These are phyloP conservation scores for Tenualosa thibaudeaui DNA, from an alignment of 2,797 vertebrate species.

Conservation along the genomic window DNA sequence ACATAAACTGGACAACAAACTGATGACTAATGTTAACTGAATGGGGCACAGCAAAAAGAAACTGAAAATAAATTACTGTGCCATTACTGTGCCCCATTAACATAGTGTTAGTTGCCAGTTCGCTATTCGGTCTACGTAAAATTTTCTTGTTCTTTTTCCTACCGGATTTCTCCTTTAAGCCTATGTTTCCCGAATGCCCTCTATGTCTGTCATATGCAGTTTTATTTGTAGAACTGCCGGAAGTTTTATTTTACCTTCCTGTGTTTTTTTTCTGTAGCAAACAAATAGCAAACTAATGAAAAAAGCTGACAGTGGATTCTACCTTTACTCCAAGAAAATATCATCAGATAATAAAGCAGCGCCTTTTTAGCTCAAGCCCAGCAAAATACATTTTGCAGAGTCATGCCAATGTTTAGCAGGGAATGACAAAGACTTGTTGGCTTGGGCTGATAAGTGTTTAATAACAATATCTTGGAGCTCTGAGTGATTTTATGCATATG, in stretches of 20 bases:
- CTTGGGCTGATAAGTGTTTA: slow-evolving; percentile 2
- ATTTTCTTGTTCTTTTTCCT: no score
- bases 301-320: neutral
- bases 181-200: no score
- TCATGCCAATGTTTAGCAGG: neutral
- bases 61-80: no score
- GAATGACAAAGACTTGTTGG: neutral
- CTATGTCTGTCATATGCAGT: no score
- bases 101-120: no score
- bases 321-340: neutral
- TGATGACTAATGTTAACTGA: no score
- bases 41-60: no score
- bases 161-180: no score
- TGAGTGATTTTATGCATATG: slow-evolving; percentile 21
- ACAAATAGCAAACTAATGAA: neutral
- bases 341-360: neutral
- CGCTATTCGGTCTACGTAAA: no score
- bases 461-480: neutral
- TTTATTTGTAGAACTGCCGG: slow-evolving; percentile 60
- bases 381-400: neutral
- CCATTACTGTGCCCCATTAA: no score
- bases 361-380: neutral
- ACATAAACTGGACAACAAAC: no score
- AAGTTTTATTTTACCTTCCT: neutral
- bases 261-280: slow-evolving; percentile 44